These are phyloP conservation scores for Drosophila nigricruria DNA, from an alignment of 2,888 invertebrate species.

Conservation along the genomic window DNA sequence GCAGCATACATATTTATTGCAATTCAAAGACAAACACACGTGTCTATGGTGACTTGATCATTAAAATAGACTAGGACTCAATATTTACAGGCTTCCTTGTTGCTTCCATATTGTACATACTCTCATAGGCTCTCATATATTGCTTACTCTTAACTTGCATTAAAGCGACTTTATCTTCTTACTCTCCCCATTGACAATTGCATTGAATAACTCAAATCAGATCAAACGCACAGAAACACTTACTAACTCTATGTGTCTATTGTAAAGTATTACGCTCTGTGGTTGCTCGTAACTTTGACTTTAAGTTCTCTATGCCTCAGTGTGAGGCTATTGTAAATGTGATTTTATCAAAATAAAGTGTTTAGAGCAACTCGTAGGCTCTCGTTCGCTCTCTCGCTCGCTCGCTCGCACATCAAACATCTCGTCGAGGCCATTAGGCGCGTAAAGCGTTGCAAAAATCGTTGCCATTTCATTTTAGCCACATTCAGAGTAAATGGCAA, in stretches of 20 bases:
- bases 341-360: slow-evolving; percentile 1
- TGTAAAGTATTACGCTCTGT: not conserved
- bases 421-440: slow-evolving; percentile 41
- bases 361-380: not conserved
- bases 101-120: no score
- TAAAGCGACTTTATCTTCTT: not conserved
- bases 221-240: not conserved
- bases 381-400: not conserved
- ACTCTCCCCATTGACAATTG: not conserved
- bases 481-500: slow-evolving; percentile 44
- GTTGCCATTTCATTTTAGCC: slow-evolving; percentile 13
- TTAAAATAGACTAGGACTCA: no score
- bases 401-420: slow-evolving; percentile 17
- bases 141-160: not conserved
- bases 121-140: no score
- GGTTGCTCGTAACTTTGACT: not conserved
- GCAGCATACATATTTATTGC: no score
- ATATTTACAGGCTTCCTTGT: no score
- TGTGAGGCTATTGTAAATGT: not conserved
- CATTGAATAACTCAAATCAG: not conserved
- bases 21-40: no score
- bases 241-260: not conserved
- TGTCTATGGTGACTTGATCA: no score
- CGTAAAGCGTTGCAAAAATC: slow-evolving; percentile 39
- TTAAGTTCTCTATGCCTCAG: not conserved